These are phyloP conservation scores for Xanthia togata DNA, from an alignment of 2,888 invertebrate species.

Conservation along the genomic window DNA sequence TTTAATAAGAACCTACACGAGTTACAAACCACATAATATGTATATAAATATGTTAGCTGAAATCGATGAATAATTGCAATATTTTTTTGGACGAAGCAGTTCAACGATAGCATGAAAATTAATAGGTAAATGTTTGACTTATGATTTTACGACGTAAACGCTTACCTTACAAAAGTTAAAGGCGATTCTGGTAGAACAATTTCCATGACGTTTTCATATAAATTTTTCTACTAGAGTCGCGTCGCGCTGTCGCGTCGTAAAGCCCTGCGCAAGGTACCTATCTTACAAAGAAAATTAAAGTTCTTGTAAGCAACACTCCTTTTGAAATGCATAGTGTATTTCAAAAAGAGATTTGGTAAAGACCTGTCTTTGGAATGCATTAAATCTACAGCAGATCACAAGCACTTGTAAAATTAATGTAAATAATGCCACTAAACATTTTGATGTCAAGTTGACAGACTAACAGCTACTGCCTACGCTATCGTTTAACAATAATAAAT, in stretches of 20 bases:
- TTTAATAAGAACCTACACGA: not conserved
- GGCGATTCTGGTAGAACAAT: no score
- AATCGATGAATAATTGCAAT: not conserved
- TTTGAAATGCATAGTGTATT: not conserved
- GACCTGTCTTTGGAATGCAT: conserved; percentile 5
- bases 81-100: no score
- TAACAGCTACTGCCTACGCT: conserved; percentile 76
- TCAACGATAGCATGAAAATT: not conserved
- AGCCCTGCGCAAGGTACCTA: not conserved
- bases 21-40: not conserved
- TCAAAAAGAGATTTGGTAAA: no score
- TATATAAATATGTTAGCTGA: no score
- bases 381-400: not conserved
- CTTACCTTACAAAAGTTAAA: not conserved
- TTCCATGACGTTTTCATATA: no score
- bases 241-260: not conserved
- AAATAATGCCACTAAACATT: conserved; percentile 66
- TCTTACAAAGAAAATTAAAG: not conserved
- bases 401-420: conserved; percentile 54
- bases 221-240: no score
- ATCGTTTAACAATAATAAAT: conserved; percentile 67
- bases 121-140: not conserved
- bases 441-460: conserved; percentile 67
- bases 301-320: not conserved
- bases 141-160: not conserved